Evolutionary conservation across 2,113 vertebrate species (phyloP).

Genomic region (Xiphorhynchus elegans): DNA sequence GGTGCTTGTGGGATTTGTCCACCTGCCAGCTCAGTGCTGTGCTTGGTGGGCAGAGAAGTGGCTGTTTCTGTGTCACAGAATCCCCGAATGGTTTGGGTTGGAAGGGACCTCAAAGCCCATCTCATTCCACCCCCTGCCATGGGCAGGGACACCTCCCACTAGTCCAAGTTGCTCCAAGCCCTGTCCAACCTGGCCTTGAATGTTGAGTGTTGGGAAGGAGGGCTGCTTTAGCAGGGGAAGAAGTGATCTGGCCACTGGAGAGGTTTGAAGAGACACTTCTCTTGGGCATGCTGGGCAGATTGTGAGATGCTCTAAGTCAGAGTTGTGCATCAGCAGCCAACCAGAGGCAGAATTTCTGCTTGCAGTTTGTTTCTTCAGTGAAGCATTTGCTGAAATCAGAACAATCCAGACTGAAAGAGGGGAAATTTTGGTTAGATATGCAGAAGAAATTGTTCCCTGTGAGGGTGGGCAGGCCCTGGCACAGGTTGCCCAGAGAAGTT

Average conservation of each 20-base stretch:
- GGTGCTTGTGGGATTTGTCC: neutral
- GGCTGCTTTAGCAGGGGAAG: neutral
- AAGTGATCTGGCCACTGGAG: neutral
- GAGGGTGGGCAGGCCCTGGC: neutral
- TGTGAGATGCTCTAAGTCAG: rapidly evolving
- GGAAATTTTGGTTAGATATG: neutral
- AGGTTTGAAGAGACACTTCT: neutral
- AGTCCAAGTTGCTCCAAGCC: rapidly evolving
- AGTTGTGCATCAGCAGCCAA: rapidly evolving
- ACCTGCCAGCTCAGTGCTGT: neutral
- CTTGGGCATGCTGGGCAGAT: neutral
- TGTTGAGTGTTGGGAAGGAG: rapidly evolving
- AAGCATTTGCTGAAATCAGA: neutral
- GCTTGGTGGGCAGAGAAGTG: neutral
- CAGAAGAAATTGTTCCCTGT: neutral
- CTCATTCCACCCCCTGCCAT: neutral
- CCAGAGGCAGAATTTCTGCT: neutral
- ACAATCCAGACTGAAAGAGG: neutral
- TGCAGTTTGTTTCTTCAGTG: neutral
- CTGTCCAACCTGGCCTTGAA: rapidly evolving
- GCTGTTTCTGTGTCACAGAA: neutral
- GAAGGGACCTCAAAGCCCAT: neutral
- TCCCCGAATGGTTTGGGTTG: neutral
- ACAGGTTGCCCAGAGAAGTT: neutral
- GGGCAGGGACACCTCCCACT: neutral